phyloP scores from a whole-genome alignment of 2,888 invertebrate genomes.

The Atethmia centrago region DNA sequence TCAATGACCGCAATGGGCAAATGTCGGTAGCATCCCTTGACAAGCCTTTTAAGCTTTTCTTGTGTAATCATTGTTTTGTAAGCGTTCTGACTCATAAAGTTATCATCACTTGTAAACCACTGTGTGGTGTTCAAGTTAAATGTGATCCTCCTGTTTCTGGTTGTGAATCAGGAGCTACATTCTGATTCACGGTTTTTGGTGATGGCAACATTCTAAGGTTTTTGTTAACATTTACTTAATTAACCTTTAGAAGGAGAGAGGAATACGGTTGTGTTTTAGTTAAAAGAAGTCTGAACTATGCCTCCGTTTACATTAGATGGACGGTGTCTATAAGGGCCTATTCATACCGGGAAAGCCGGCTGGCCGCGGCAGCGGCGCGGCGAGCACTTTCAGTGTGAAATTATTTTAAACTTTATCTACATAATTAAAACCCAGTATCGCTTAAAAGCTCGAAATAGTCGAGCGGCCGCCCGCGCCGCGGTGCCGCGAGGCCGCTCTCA shows the following conservation, averaged over 20 bases:
- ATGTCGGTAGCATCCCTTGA: too few relatives aligned
- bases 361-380: too few relatives aligned
- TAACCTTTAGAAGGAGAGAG: too few relatives aligned
- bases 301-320: background rate
- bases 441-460: too few relatives aligned
- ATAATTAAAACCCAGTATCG: too few relatives aligned
- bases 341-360: too few relatives aligned
- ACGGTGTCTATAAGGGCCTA: background rate
- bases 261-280: too few relatives aligned
- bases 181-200: background rate
- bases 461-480: too few relatives aligned
- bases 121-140: background rate
- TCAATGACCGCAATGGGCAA: too few relatives aligned
- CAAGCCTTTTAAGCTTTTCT: background rate
- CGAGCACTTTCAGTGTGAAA: too few relatives aligned
- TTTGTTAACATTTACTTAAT: background rate
- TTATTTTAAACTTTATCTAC: too few relatives aligned
- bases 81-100: slow-evolving; percentile 10
- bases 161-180: slow-evolving; percentile 1
- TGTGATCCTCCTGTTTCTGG: background rate
- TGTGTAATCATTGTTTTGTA: slow-evolving; percentile 11
- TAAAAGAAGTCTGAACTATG: background rate
- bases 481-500: too few relatives aligned
- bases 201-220: background rate
- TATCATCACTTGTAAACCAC: slow-evolving; percentile 2